Evolutionary conservation across 2,797 vertebrate species (phyloP).

Genomic region (Oreochromis grahami): DNA sequence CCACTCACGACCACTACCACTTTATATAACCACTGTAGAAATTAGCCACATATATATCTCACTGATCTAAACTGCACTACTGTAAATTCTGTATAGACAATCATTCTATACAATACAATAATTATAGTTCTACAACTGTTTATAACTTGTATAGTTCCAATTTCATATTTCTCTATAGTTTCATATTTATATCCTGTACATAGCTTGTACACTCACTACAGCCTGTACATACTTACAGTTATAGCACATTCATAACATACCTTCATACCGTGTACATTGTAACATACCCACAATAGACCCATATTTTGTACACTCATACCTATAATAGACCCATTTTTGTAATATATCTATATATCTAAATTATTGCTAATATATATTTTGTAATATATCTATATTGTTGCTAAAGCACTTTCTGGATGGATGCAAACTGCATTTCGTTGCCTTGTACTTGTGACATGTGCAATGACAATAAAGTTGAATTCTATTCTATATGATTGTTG

Average conservation of each 20-base stretch:
- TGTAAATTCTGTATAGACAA: background rate
- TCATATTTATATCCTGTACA: background rate
- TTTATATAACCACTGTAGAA: background rate
- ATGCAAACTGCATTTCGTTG: background rate
- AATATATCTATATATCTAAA: background rate
- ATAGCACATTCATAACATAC: background rate
- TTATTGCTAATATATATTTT: background rate
- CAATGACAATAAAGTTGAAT: background rate
- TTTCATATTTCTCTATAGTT: background rate
- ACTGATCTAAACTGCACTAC: background rate
- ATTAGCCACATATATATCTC: background rate
- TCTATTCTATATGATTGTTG: background rate
- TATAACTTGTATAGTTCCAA: background rate
- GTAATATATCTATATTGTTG: background rate
- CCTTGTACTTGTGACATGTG: background rate
- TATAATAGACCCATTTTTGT: background rate
- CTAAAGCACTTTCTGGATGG: background rate
- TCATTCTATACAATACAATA: background rate
- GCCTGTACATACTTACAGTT: background rate
- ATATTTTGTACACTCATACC: no score
- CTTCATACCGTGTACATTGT: background rate
- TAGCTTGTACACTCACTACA: background rate
- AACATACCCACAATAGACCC: background rate
- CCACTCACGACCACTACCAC: background rate
- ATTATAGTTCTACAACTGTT: background rate